Percentiles rank a stretch among this genome's conserved stretches.
These are phyloP conservation scores for Panurus biarmicus DNA, from an alignment of 2,113 vertebrate genomes.

Conservation along the genomic window DNA sequence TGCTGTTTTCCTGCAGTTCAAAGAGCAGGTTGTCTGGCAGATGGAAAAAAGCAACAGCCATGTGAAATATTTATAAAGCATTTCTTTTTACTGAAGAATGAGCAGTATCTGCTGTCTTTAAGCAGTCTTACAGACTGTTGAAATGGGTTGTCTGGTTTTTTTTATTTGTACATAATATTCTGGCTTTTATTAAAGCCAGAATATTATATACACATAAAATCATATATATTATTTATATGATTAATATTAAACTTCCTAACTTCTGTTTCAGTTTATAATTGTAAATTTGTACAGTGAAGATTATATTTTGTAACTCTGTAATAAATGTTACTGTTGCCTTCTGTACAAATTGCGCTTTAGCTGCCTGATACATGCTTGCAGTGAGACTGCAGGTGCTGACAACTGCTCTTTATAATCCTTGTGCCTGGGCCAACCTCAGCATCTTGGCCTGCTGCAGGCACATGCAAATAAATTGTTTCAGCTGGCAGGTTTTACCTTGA, in stretches of 20 bases:
- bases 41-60: background rate
- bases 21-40: background rate
- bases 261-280: background rate
- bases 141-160: background rate
- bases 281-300: background rate
- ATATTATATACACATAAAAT: too few relatives aligned
- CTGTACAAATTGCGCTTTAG: background rate
- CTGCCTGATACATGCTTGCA: background rate
- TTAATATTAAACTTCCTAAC: background rate
- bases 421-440: background rate
- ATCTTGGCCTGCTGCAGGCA: background rate
- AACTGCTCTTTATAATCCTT: background rate
- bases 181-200: background rate
- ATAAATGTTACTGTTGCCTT: background rate
- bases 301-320: background rate
- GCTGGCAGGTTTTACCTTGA: background rate
- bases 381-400: background rate
- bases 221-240: background rate
- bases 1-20: background rate
- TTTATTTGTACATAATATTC: background rate
- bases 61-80: background rate
- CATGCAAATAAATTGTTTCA: background rate
- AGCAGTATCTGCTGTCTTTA: background rate
- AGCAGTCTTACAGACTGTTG: background rate
- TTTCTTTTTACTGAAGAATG: background rate